These are phyloP conservation scores for Fragum whitleyi DNA, from an alignment of 2,888 invertebrate genomes.

Conservation along the genomic window DNA sequence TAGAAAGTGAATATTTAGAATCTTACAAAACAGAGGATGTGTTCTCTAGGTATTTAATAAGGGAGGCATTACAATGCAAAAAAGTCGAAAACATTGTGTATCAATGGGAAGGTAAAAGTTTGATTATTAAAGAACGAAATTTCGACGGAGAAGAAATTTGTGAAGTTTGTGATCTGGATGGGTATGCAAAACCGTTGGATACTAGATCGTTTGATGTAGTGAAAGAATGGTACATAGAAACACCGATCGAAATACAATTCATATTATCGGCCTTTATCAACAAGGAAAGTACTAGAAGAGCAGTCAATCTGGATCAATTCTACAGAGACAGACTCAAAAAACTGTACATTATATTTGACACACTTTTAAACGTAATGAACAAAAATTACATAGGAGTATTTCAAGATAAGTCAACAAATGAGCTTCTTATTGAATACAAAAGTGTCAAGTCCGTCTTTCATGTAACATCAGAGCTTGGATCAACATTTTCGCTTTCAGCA, in stretches of 20 bases:
- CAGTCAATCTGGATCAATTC: not conserved
- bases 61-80: too few species aligned
- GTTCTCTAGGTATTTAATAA: too few species aligned
- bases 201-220: constrained; percentile 16
- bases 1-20: too few species aligned
- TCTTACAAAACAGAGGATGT: too few species aligned
- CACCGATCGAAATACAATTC: constrained; percentile 37
- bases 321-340: constrained; percentile 22
- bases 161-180: too few species aligned
- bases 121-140: too few species aligned
- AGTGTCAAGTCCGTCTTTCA: constrained; percentile 41
- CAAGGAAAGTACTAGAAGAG: too few species aligned
- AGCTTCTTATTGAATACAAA: constrained; percentile 41
- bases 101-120: too few species aligned
- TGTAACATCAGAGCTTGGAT: constrained; percentile 35
- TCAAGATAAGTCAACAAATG: constrained; percentile 39
- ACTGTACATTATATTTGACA: constrained; percentile 39
- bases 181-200: too few species aligned
- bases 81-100: too few species aligned
- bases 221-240: constrained; percentile 32
- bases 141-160: too few species aligned
- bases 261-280: constrained; percentile 40
- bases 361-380: constrained; percentile 38
- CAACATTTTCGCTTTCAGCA: constrained; percentile 24
- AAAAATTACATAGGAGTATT: constrained; percentile 44